Evolutionary conservation across 1,140 invertebrate species (phyloP).

Genomic region (Piezodorus guildinii): DNA sequence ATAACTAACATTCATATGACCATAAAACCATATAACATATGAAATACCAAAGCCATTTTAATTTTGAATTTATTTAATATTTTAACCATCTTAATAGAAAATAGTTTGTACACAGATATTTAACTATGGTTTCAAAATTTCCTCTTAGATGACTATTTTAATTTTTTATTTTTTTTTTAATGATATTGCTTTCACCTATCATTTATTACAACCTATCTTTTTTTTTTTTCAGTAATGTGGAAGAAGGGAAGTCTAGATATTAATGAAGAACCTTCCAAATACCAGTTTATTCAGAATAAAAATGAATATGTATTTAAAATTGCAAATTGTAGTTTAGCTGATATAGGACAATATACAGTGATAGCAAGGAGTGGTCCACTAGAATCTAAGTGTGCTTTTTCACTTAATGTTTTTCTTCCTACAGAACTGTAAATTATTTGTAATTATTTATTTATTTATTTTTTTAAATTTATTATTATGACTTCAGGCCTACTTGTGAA

Average conservation of each 20-base stretch:
- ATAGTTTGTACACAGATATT: no score
- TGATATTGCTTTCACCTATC: not conserved
- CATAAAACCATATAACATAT: no score
- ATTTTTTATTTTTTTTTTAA: not conserved
- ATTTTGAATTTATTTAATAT: no score
- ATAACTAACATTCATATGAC: no score
- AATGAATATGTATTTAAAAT: constrained; percentile 64
- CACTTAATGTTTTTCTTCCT: constrained; percentile 54
- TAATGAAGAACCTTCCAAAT: constrained; percentile 59
- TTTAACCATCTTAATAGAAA: no score
- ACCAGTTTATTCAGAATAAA: constrained; percentile 68
- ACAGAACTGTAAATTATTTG: constrained; percentile 4
- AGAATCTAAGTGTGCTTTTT: constrained; percentile 70
- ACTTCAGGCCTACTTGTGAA: constrained; percentile 24
- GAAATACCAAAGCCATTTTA: no score
- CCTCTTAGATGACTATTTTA: not conserved
- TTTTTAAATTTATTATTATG: not conserved
- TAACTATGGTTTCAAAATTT: not conserved
- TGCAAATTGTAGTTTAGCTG: constrained; percentile 57
- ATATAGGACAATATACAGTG: constrained; percentile 82
- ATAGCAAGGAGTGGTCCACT: constrained; percentile 75
- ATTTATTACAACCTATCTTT: constrained; percentile 16
- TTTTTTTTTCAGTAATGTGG: constrained; percentile 52
- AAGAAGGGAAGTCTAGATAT: constrained; percentile 81
- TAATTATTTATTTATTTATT: constrained; percentile 9